phyloP scores from a whole-genome alignment of 1,140 invertebrate species.

The Tribolium castaneum region DNA sequence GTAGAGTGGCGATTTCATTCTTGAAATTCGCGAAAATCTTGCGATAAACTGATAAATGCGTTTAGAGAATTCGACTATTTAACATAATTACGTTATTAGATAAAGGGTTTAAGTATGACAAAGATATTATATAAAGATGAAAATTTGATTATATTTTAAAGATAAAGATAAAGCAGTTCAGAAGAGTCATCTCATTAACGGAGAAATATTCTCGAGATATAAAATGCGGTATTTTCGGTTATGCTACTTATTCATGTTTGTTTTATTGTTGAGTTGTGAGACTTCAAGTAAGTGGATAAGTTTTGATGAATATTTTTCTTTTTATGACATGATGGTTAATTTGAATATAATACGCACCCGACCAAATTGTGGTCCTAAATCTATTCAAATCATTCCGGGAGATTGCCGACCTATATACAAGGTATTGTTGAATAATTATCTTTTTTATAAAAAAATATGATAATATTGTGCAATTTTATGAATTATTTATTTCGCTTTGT shows the following conservation, averaged over 20 bases:
- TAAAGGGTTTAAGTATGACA: not conserved
- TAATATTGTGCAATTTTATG: not conserved
- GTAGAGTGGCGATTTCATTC: too few species aligned
- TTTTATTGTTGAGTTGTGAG: not conserved
- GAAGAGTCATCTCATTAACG: not conserved
- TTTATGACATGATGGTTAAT: not conserved
- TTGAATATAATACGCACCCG: not conserved
- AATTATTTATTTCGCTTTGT: too few species aligned
- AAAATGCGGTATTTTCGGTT: not conserved
- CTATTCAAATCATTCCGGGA: not conserved
- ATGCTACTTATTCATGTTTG: not conserved
- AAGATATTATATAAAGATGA: not conserved
- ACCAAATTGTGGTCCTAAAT: not conserved
- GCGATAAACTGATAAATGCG: not conserved
- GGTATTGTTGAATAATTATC: not conserved
- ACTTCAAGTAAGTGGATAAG: not conserved
- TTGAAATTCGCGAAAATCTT: too few species aligned
- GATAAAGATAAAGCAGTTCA: not conserved
- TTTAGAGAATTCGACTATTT: not conserved
- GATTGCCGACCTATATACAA: not conserved
- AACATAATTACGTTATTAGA: not conserved
- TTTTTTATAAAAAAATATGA: not conserved
- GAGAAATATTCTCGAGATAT: not conserved
- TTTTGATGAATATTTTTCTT: not conserved
- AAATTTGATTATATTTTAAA: not conserved